A percentile compares a stretch with the other conserved stretches of the same genome.
These are phyloP conservation scores for Melitaea cinxia DNA, from an alignment of 1,140 invertebrate species.

Conservation along the genomic window DNA sequence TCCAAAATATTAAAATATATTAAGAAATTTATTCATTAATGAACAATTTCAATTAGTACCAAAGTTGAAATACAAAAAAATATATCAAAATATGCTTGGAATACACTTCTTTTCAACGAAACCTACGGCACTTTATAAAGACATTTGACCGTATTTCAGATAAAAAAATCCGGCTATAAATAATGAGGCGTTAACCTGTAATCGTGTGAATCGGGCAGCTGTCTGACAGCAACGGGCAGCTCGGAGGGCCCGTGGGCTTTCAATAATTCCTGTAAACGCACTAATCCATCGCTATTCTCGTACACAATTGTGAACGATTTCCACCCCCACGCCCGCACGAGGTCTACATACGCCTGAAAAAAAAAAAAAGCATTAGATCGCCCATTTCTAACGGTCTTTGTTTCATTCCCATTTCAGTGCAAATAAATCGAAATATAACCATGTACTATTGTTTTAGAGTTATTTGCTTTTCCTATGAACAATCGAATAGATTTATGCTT, in stretches of 20 bases:
- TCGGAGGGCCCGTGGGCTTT: conserved; percentile 93
- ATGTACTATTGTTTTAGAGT: not conserved
- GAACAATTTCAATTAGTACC: not conserved
- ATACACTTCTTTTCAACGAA: not conserved
- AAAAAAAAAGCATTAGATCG: conserved; percentile 14
- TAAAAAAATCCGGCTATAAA: conserved; percentile 5
- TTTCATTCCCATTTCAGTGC: not conserved
- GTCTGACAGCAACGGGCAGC: conserved; percentile 90
- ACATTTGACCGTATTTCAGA: not conserved
- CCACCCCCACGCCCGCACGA: conserved; percentile 95
- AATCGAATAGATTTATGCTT: not conserved
- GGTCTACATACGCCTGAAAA: conserved; percentile 92
- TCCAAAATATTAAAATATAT: no score
- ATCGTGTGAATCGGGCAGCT: conserved; percentile 90
- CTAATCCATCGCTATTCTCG: conserved; percentile 96
- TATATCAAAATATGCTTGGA: not conserved
- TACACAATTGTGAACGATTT: conserved; percentile 97
- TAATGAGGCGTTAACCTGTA: conserved; percentile 84
- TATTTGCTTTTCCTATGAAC: not conserved
- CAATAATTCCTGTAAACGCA: conserved; percentile 94
- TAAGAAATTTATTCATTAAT: no score
- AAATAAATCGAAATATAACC: not conserved
- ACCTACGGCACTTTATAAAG: not conserved
- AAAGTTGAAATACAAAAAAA: not conserved
- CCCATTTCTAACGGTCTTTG: not conserved